These are phyloP conservation scores for Podiceps cristatus DNA, from an alignment of 2,113 vertebrate species.

Conservation along the genomic window DNA sequence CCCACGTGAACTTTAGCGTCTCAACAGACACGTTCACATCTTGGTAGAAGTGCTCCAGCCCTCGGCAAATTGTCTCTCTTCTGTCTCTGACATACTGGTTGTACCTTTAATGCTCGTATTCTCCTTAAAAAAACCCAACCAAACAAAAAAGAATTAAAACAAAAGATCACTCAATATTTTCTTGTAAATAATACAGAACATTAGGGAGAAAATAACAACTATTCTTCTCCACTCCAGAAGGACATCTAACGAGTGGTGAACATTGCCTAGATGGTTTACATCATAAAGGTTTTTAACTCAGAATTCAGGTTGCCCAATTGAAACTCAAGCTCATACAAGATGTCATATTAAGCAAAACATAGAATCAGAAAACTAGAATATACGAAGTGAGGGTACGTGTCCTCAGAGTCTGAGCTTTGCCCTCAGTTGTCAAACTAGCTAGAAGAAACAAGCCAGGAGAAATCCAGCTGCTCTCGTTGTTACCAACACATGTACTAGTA, in stretches of 20 bases:
- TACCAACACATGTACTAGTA: not conserved
- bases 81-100: not conserved
- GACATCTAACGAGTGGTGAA: not conserved
- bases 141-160: not conserved
- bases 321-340: not conserved
- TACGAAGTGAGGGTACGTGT: not conserved
- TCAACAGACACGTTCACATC: not conserved
- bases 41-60: not conserved
- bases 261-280: not conserved
- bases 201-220: not conserved
- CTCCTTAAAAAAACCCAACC: not conserved
- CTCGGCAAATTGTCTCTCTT: constrained; percentile 38
- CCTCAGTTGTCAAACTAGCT: not conserved
- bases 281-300: not conserved
- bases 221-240: not conserved
- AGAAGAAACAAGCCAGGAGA: not conserved
- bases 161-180: constrained; percentile 33
- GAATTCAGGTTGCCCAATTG: not conserved
- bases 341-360: not conserved
- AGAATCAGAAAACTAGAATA: not conserved
- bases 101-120: constrained; percentile 15
- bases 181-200: not conserved
- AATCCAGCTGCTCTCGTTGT: not conserved
- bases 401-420: not conserved
- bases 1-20: not conserved